phyloP scores from a whole-genome alignment of 1,140 invertebrate species.

The Galleria mellonella region DNA sequence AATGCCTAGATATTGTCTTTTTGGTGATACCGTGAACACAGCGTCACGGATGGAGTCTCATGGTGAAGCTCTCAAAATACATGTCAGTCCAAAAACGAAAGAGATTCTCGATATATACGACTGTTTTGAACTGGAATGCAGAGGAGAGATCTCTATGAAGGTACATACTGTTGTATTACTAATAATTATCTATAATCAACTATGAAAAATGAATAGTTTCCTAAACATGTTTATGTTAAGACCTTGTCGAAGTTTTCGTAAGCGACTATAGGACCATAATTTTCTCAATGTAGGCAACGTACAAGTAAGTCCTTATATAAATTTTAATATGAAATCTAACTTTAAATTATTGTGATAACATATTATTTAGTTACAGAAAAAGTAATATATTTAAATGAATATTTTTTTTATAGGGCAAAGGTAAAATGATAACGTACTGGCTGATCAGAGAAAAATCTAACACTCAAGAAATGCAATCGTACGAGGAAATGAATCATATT shows the following conservation, averaged over 20 bases:
- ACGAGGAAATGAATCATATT: constrained; percentile 17
- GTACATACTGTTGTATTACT: constrained; percentile 69
- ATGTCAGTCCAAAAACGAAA: constrained; percentile 96
- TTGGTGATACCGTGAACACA: constrained; percentile 96
- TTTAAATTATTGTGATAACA: too few relatives aligned
- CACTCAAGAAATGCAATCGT: constrained; percentile 13
- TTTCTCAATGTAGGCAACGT: too few relatives aligned
- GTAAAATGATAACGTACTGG: constrained; percentile 92
- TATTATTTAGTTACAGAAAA: too few relatives aligned
- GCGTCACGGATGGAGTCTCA: constrained; percentile 96
- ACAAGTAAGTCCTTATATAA: too few relatives aligned
- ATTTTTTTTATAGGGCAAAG: constrained; percentile 84
- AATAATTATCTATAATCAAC: too few relatives aligned
- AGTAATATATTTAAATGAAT: too few relatives aligned
- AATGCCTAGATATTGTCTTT: constrained; percentile 94
- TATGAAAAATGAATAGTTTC: too few relatives aligned
- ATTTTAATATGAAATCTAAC: too few relatives aligned
- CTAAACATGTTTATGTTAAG: too few relatives aligned
- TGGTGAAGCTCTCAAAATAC: constrained; percentile 93
- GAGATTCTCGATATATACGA: constrained; percentile 91
- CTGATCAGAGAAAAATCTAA: constrained; percentile 79
- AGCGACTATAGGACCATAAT: too few relatives aligned
- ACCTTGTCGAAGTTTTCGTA: too few relatives aligned
- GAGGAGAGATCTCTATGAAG: constrained; percentile 96
- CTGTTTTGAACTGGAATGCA: constrained; percentile 89